Evolutionary conservation across 1,140 invertebrate genomes (phyloP).

Genomic region (Drosophila fuyamai): DNA sequence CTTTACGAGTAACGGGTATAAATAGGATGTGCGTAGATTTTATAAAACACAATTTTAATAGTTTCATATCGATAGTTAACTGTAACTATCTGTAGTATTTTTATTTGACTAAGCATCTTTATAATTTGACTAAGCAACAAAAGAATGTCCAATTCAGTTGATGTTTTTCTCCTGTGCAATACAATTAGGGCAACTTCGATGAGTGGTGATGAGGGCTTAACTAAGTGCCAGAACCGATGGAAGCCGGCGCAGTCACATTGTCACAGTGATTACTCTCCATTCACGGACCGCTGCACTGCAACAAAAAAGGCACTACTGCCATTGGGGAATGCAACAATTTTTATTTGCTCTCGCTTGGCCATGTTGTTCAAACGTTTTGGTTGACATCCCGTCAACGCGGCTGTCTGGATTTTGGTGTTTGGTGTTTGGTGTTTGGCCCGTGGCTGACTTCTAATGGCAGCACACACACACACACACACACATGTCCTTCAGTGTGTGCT

Average conservation of each 20-base stretch:
- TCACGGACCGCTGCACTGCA: slow-evolving; percentile 1
- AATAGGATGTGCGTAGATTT: no score
- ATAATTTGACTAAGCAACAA: no score
- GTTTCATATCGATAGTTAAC: no score
- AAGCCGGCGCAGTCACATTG: not conserved
- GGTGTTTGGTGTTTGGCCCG: slow-evolving; percentile 47
- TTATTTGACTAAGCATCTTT: no score
- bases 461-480: slow-evolving; percentile 25
- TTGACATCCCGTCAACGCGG: slow-evolving; percentile 60
- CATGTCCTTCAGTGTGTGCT: slow-evolving; percentile 8
- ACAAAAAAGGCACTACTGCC: slow-evolving; percentile 1
- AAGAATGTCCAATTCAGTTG: not conserved
- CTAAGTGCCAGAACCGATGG: not conserved
- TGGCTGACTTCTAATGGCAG: slow-evolving; percentile 50
- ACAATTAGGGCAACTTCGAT: not conserved
- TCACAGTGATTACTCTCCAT: slow-evolving; percentile 3
- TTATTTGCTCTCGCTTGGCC: slow-evolving; percentile 19
- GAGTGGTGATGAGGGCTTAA: not conserved
- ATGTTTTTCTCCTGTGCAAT: not conserved
- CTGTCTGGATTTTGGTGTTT: slow-evolving; percentile 52
- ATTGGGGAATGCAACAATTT: slow-evolving; percentile 27
- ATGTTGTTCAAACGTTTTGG: slow-evolving; percentile 48
- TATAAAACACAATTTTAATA: no score
- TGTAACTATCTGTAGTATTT: no score
- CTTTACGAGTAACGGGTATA: no score